Conservation (phyloP, 92 coral and sea anemone genomes). For the Porites divaricata region DNA sequence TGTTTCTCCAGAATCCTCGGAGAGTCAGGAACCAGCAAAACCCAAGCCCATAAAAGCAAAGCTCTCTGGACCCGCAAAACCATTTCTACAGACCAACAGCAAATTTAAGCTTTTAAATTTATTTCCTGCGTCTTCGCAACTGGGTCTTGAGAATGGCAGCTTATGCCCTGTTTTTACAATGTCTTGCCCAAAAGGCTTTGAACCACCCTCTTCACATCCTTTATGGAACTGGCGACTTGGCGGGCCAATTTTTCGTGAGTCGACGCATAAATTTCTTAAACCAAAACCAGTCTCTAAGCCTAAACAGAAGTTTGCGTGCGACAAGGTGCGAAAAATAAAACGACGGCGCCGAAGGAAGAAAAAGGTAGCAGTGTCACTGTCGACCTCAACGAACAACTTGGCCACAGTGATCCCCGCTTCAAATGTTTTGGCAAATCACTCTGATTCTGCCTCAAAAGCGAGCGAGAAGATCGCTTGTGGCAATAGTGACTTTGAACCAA, state of each 20-base stretch:
- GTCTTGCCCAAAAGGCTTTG: constrained; percentile 41
- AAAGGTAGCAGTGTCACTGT: too few relatives aligned
- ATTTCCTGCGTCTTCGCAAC: constrained; percentile 64
- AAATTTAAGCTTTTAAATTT: constrained; percentile 71
- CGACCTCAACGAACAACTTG: background rate
- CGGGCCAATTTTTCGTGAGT: constrained; percentile 56
- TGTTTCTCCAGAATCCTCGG: background rate
- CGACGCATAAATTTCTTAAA: constrained; percentile 8
- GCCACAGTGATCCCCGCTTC: background rate
- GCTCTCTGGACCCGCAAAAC: constrained; percentile 28
- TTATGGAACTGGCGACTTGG: constrained; percentile 88
- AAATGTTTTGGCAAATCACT: background rate
- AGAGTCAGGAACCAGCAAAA: background rate
- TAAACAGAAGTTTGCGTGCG: background rate
- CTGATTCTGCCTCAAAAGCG: background rate
- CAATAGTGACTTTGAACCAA: background rate
- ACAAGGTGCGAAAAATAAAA: constrained; percentile 33
- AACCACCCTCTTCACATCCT: constrained; percentile 61
- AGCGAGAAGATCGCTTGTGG: background rate
- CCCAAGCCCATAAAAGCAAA: constrained; percentile 33
- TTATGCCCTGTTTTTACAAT: constrained; percentile 65
- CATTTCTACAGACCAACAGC: constrained; percentile 57
- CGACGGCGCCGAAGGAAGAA: constrained; percentile 9
- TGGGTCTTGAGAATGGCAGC: constrained; percentile 56
- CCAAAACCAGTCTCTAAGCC: constrained; percentile 10